Evolutionary conservation across 2,113 vertebrate genomes (phyloP), one percentile per base, ranked within the genome.

Genomic region (Malurus elegans): DNA sequence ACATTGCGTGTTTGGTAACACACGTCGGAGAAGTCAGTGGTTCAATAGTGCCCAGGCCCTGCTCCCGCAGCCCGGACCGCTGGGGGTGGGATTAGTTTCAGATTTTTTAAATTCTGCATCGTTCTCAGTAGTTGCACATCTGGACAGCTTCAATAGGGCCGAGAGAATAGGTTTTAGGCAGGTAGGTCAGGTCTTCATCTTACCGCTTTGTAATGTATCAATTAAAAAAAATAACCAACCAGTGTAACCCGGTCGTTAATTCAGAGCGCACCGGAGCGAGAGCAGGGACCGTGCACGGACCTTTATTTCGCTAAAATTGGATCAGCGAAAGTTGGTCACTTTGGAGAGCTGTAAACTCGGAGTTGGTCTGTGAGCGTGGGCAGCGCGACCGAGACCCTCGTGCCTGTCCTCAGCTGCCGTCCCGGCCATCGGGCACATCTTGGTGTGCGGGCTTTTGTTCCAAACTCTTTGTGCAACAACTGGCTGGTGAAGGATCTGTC

Each of bases 391-490:
- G 51, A 42, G 80, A 29, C 75, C 76, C 61, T 60, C 12, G 82
- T 15, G 88, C 71, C 29, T 36, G 50, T 76, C 81, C 90, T 81
- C 38, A 4, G 18, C 50, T 20, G 69, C 88, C 56, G 31, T 31
- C 74, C 61, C n/a, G 66, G 65, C 75, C 66, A 10, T 2, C 8
- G 21, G 84, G 25, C 95, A 24, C 96, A 20, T 40, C 45, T 88
- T 19, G 94, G 67, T 20, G 79, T 72, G 4, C n/a, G 12, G 79
- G 93, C 94, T 95, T 95, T 97, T 97, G 96, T 97, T 96, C 92
- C 93, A 4, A 79, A 71, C 76, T 88, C 96, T 96, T 96, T 94
- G 94, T 95, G 88, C 79, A 42, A 45, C 85, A 61, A 54, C 88
- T 36, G 86, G 66, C 90, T 0, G 75, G 83, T 0, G 29, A 34